Evolutionary conservation across 2,888 invertebrate genomes (phyloP), one percentile per base, ranked within the genome.

Genomic region (Pristionchus entomophagus): DNA sequence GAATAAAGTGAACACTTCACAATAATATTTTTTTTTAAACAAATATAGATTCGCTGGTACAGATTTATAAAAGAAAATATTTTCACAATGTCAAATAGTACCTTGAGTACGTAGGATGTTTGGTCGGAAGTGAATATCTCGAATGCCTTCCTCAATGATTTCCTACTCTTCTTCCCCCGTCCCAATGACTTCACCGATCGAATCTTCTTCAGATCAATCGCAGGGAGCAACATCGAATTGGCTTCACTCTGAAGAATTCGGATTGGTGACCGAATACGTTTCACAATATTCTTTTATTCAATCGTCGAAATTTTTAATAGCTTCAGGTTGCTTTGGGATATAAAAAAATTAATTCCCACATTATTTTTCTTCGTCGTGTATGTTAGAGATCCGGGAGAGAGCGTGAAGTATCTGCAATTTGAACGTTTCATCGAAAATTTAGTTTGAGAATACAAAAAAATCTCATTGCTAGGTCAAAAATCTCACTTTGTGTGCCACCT

Each of bases 141-240:
- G 95, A 98, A 98, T 0, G 97, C 97, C 94, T 97, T 97, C 35
- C 97, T 97, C 92, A 97, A 97, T 94, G 97, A 97, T 84, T 92
- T 93, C 38, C 93, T 87, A 85, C 97, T 95, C 77, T 94, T 94
- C 17, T 97, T 97, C 85, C 97, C 93, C 49, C 93, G 96, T 82
- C 97, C 95, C 0, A 97, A 96, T 19, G 97, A 97, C 93, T 97
- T 96, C n/a, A 98, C 97, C 56, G 97, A 97, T 22, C 97, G 96
- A 89, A 98, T 97, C 94, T 97, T 97, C 94, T 97, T 96, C 26
- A 98, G 96, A 94, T 97, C 97, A 90, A 98, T 96, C 12, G 90
- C 84, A 26, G 90, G 90, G 32, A 89, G 84, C 6, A 83, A 45
- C 85, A 81, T 85, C 10, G 45, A 78, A 45, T 35, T 45, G 19